Evolutionary conservation across 1,140 invertebrate genomes (phyloP), one percentile per base, ranked within the genome.

Genomic region (Parasteatoda tepidariorum): DNA sequence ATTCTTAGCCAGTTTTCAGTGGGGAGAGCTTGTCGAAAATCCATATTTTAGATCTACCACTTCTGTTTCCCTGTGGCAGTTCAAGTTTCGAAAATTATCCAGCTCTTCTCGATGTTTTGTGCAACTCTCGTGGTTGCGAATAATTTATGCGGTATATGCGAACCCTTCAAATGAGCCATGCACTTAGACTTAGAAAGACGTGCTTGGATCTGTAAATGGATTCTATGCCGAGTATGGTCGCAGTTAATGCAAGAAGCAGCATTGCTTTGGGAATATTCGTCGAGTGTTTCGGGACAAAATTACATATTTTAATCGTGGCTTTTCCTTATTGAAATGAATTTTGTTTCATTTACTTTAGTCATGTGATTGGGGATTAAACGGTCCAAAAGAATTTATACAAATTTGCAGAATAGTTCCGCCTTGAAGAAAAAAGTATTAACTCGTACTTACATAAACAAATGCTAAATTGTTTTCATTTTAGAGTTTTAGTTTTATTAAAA

Each of bases 101-200:
- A 22, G 33, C 41, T n/a, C n/a, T n/a, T 70, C 33, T 41, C 9
- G 66, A n/a, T 22, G 33, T 22, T 41, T 24, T 33, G 26, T 15
- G 34, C 38, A 9, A 31, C 41, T 70, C 54, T 31, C 67, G 54
- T 70, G 67, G 54, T 41, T 48, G 28, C 28, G 38, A 70, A 70
- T 70, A 70, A 70, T 70, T 70, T 70, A 70, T 70, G 28, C 67
- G 22, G 67, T 48, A 70, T 70, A 48, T 70, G 3, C 38, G 34
- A 54, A 41, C 26, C 24, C 22, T 41, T 70, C 67, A 70, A 70
- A 70, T 70, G 67, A 70, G 67, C 38, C 67, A 18, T 70, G 38
- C 38, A 28, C 38, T n/a, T 30, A 41, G 24, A 41, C 26, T 11
- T 28, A n/a, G 22, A 26, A 28, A 70, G 33, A 70, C 67, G 67